Evolutionary conservation across 2,888 invertebrate species (phyloP).

Genomic region (Cordilura impudica): DNA sequence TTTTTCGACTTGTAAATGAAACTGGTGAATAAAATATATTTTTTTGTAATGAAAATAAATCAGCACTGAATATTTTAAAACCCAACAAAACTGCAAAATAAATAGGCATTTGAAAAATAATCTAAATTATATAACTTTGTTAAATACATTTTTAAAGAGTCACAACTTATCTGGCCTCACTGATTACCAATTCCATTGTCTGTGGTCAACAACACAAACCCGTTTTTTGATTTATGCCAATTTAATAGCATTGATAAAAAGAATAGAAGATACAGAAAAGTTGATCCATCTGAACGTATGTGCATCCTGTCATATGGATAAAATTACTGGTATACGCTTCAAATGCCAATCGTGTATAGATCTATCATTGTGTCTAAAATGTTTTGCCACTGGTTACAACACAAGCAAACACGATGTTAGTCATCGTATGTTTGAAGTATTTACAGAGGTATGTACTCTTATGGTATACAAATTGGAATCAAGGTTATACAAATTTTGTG

Average conservation of each 20-base stretch:
- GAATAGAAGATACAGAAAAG: conserved; percentile 75
- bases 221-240: conserved; percentile 76
- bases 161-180: conserved; percentile 71
- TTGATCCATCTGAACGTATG: conserved; percentile 74
- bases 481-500: background rate
- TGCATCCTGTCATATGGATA: conserved; percentile 71
- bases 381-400: conserved; percentile 73
- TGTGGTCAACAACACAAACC: conserved; percentile 74
- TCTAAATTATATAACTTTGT: background rate
- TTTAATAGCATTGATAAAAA: conserved; percentile 74
- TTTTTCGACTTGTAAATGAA: too few species aligned
- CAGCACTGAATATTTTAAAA: too few species aligned
- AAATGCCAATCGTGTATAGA: conserved; percentile 75
- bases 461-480: background rate
- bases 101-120: too few species aligned
- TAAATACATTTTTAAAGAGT: conserved; percentile 65
- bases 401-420: conserved; percentile 71
- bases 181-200: conserved; percentile 74
- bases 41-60: too few species aligned
- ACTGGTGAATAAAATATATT: too few species aligned
- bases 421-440: conserved; percentile 77
- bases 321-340: conserved; percentile 76
- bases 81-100: too few species aligned
- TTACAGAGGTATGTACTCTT: conserved; percentile 69
- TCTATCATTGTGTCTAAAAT: conserved; percentile 75